Evolutionary conservation across 1,140 invertebrate genomes (phyloP), one percentile per base, ranked within the genome.

Genomic region (Hycleus cichorii): DNA sequence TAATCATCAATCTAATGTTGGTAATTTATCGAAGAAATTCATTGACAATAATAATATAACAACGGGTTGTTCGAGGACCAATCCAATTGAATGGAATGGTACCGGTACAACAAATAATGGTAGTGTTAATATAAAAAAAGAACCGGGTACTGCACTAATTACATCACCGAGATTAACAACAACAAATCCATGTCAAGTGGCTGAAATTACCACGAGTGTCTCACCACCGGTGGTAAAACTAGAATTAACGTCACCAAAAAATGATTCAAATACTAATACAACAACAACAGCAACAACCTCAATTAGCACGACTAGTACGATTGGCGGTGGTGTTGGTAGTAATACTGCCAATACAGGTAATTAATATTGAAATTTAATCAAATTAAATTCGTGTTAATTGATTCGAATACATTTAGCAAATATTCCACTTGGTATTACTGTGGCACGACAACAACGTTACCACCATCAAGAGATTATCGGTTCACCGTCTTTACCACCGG

Each of bases 391-490:
- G 18, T 18, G 18, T 18, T 18, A 18, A 18, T 18, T 18, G 18
- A 18, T 18, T 18, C 1, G 32, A 7, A 7, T 32, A 7, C 7
- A 32, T 5, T 32, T 32, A 32, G 32, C 32, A 7, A 64, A 67
- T 26, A 67, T 67, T 40, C 65, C 65, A 10, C 86, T 93, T 64
- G 90, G 90, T 44, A 91, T 93, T 66, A 89, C 90, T 11, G 88
- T 93, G 59, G 90, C 89, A 39, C 78, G 88, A 61, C 89, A 92
- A 61, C 89, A 92, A 71, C 80, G 90, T 66, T 81, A 85, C 46
- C 83, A 83, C 66, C 81, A 83, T 58, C 76, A 78, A 59, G 77
- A 80, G 69, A 71, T 77, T 32, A 74, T 82, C 74, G 69, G 76
- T 71, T 76, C 79, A 61, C 76, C 72, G 56, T 77, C 69, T 48